A percentile compares a stretch with the other conserved stretches of the same genome.
Conservation (phyloP, 1,140 invertebrate genomes). For the Zaprionus gabonicus region DNA sequence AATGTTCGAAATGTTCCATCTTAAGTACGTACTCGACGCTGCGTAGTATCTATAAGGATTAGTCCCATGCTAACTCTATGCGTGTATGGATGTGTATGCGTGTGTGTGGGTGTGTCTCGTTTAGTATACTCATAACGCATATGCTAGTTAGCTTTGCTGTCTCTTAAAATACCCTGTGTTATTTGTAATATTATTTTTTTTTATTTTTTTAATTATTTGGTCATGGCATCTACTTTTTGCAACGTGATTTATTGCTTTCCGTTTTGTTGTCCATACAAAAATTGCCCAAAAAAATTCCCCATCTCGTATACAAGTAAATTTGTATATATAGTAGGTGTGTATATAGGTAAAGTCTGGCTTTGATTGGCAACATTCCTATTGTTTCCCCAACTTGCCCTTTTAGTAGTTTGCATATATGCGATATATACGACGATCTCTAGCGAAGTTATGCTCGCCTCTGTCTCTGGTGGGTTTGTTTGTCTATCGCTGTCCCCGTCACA, state of each 20-base stretch:
- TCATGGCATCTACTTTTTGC: conserved; percentile 31
- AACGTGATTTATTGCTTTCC: conserved; percentile 41
- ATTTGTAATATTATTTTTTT: background rate
- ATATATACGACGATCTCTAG: background rate
- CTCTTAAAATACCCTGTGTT: conserved; percentile 5
- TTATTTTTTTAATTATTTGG: conserved; percentile 19
- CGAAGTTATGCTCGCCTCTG: background rate
- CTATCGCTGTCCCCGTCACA: background rate
- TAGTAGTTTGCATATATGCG: background rate
- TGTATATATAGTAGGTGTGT: conserved; percentile 15
- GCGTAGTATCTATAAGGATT: conserved; percentile 14
- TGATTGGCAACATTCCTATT: background rate
- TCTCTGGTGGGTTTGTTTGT: background rate
- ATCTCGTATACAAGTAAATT: background rate
- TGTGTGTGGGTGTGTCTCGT: background rate
- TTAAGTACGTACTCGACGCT: conserved; percentile 39
- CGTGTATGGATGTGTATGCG: background rate
- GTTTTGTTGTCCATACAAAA: conserved; percentile 29
- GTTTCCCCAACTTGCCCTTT: background rate
- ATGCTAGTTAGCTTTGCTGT: conserved; percentile 5
- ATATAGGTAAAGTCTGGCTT: conserved; percentile 7
- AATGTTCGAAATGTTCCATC: conserved; percentile 11
- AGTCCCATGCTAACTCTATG: background rate
- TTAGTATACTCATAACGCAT: conserved; percentile 1
- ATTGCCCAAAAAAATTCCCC: background rate